phyloP scores from a whole-genome alignment of 2,888 invertebrate genomes.

The Drosophila imparisetae region DNA sequence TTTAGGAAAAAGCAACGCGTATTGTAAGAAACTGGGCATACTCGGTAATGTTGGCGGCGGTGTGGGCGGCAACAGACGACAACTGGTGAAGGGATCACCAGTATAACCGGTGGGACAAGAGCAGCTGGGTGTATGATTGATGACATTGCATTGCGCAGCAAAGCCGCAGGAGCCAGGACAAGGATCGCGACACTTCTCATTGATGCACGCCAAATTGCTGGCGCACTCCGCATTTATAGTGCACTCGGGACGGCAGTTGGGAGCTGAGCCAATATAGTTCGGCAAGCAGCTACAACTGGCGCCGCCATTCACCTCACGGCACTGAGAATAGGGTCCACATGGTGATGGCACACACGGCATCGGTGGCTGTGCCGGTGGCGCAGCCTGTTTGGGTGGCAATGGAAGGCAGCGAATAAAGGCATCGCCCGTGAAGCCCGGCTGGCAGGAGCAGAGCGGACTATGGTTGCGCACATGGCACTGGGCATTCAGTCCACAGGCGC shows the following conservation, averaged over 20 bases:
- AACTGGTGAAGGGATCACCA: conserved; percentile 91
- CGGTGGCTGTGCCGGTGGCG: conserved; percentile 29
- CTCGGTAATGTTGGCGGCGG: conserved; percentile 78
- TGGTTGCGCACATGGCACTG: conserved; percentile 92
- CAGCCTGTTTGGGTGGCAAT: conserved; percentile 85
- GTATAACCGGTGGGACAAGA: conserved; percentile 89
- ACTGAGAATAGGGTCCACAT: conserved; percentile 91
- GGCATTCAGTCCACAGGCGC: conserved; percentile 92
- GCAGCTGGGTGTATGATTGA: conserved; percentile 92
- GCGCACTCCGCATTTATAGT: conserved; percentile 90
- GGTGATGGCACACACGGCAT: conserved; percentile 92
- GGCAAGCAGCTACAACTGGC: conserved; percentile 90
- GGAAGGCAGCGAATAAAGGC: conserved; percentile 89
- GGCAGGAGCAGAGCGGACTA: conserved; percentile 92
- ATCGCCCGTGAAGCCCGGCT: conserved; percentile 90
- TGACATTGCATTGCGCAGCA: conserved; percentile 89
- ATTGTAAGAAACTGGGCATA: conserved; percentile 48
- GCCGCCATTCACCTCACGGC: conserved; percentile 87
- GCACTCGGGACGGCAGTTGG: conserved; percentile 92
- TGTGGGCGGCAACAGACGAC: conserved; percentile 86
- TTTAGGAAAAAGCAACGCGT: conserved; percentile 17
- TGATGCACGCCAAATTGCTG: conserved; percentile 89
- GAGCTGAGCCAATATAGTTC: conserved; percentile 90
- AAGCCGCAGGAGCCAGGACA: conserved; percentile 91
- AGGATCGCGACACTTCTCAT: conserved; percentile 90